A percentile compares a stretch with the other conserved stretches of the same genome.
phyloP scores from a whole-genome alignment of 2,113 vertebrate genomes.

The Lamprologus callipterus region DNA sequence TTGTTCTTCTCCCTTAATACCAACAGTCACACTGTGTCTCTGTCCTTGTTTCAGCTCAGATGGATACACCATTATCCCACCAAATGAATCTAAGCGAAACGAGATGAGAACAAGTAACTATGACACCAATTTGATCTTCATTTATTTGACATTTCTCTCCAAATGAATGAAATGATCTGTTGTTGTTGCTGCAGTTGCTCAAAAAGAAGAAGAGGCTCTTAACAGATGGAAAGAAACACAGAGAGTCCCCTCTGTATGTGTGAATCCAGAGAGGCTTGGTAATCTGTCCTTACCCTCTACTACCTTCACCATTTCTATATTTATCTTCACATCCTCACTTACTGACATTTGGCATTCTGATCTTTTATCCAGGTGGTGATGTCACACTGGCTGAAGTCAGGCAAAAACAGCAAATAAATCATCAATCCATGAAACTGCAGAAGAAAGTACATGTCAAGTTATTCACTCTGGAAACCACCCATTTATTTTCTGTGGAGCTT shows the following conservation, averaged over 20 bases:
- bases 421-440: constrained; percentile 68
- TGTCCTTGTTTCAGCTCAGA: constrained; percentile 51
- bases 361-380: constrained; percentile 68
- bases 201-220: constrained; percentile 70
- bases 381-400: constrained; percentile 71
- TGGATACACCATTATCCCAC: constrained; percentile 68
- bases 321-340: not conserved
- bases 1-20: not conserved
- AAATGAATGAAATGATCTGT: not conserved
- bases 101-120: constrained; percentile 67
- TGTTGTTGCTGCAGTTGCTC: constrained; percentile 62
- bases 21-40: not conserved
- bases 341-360: not conserved
- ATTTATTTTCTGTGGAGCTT: not conserved
- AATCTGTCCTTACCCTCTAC: not conserved
- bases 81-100: constrained; percentile 66
- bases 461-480: not conserved
- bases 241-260: constrained; percentile 40
- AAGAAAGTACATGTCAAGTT: constrained; percentile 70
- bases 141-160: not conserved
- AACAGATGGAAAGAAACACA: constrained; percentile 66
- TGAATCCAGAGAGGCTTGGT: constrained; percentile 75
- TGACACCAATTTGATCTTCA: not conserved
- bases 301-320: not conserved
- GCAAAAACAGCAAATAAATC: constrained; percentile 65